phyloP scores from a whole-genome alignment of 2,797 vertebrate genomes.

The Poeciliopsis presidionis region DNA sequence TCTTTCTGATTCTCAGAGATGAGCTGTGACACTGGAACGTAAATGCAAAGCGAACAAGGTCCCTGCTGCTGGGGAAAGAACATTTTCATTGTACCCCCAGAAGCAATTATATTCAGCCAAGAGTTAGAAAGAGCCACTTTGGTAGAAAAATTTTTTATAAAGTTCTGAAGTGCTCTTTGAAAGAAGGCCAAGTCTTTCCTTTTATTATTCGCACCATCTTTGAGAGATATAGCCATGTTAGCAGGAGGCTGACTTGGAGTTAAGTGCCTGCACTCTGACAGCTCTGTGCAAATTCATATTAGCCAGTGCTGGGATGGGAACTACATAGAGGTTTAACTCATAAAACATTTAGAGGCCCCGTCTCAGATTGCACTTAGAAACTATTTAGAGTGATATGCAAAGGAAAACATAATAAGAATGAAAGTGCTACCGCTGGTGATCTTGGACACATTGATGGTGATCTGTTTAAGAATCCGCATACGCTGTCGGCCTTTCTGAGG shows the following conservation, averaged over 20 bases:
- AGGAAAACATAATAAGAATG: conserved; percentile 53
- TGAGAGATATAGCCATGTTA: conserved; percentile 56
- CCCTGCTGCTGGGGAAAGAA: conserved; percentile 37
- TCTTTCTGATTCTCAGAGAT: conserved; percentile 32
- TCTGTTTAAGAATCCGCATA: conserved; percentile 22
- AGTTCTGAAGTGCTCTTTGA: conserved; percentile 66
- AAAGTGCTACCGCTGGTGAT: conserved; percentile 40
- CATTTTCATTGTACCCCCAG: conserved; percentile 53
- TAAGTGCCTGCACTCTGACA: conserved; percentile 66
- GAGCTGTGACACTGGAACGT: conserved; percentile 50
- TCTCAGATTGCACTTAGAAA: conserved; percentile 61
- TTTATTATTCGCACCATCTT: conserved; percentile 64
- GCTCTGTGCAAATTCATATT: conserved; percentile 67
- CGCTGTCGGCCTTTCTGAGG: conserved; percentile 15
- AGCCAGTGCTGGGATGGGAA: conserved; percentile 51
- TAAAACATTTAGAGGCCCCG: conserved; percentile 72
- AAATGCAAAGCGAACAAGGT: conserved; percentile 42
- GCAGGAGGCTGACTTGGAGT: conserved; percentile 58
- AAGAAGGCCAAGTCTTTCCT: conserved; percentile 49
- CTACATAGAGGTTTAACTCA: conserved; percentile 67
- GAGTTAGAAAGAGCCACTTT: conserved; percentile 52
- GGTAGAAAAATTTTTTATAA: conserved; percentile 40
- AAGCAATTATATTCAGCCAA: conserved; percentile 58
- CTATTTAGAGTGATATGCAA: conserved; percentile 55
- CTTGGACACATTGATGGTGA: conserved; percentile 27